Base-by-base conservation (phyloP, 2,113 vertebrate species). In the Peucedramus taeniatus region DNA sequence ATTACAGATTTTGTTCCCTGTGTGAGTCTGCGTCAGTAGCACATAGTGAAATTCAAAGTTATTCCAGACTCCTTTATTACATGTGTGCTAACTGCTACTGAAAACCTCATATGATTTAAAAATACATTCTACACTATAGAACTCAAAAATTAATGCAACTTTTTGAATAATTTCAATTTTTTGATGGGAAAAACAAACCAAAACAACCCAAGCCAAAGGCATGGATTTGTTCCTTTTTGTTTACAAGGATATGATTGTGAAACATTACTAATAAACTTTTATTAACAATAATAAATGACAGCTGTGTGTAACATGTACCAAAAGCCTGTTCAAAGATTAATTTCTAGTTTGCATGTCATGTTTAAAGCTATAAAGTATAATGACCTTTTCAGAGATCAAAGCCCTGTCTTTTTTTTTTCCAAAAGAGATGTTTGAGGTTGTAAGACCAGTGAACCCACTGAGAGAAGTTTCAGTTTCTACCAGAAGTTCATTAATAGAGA, bases 201-300 rank as follows among this genome's bases (percentile, higher is more conserved):
- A 45, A 88, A 54, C 50, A 83, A 65, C 14, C 5, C 26, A 81
- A 84, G 65, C 85, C 61, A 94, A 80, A 90, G 59, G 57, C 37
- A 66, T 83, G 66, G 21, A 64, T 87, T 79, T 81, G 37, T 80
- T 93, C 51, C 47, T 83, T 92, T 96, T 93, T 95, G 90, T 97
- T 95, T 94, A 95, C 66, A 80, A 90, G 87, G 68, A 65, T 95
- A 89, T 89, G 91, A 90, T 97, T 97, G 91, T 94, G 94, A 95
- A 96, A 96, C 51, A 54, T 69, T 92, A 31, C 85, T 95, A 97
- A 95, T 95, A 96, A 93, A 96, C 30, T 92, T 96, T 57, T 93
- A 93, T 95, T 96, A 96, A 81, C 90, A 96, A 79, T 94, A 96
- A 97, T 96, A 90, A 93, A 81, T 19, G 95, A 81, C 95, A 97